These are phyloP conservation scores for Nemopilema nomurai DNA, from an alignment of 30 jellyfish, hydroid and myxozoan species.

Conservation along the genomic window DNA sequence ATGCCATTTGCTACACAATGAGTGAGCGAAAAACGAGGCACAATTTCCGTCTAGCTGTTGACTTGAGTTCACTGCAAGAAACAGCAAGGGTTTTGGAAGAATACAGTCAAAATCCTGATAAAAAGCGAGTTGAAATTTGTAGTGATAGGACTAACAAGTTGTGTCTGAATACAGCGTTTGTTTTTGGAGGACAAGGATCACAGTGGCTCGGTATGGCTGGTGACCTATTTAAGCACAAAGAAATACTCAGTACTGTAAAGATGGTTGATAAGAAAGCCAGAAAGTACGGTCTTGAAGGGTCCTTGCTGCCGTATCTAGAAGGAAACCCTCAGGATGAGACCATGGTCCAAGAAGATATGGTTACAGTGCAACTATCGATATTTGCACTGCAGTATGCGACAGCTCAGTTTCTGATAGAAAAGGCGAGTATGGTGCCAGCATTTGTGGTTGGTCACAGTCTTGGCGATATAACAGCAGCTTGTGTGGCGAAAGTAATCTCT, in stretches of 20 bases:
- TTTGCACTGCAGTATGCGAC: conserved; percentile 51
- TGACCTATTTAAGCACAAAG: neutral
- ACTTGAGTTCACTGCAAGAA: neutral
- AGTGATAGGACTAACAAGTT: conserved; percentile 7
- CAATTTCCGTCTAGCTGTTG: conserved; percentile 27
- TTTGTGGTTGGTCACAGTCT: conserved; percentile 52
- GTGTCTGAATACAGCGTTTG: conserved; percentile 38
- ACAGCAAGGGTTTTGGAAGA: conserved; percentile 2
- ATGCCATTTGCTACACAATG: conserved; percentile 47
- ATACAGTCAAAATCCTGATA: conserved; percentile 14
- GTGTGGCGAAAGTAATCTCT: conserved; percentile 36
- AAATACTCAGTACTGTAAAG: neutral
- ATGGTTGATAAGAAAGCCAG: conserved; percentile 12
- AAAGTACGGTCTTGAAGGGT: conserved; percentile 5
- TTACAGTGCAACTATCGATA: conserved; percentile 28
- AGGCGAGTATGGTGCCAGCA: conserved; percentile 27
- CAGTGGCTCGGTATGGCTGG: conserved; percentile 54
- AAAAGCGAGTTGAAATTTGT: conserved; percentile 13
- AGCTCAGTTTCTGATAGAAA: conserved; percentile 23
- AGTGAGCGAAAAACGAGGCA: conserved; percentile 47
- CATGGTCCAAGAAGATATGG: neutral
- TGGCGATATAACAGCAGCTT: conserved; percentile 68
- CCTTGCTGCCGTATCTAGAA: conserved; percentile 10
- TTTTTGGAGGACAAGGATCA: conserved; percentile 64
- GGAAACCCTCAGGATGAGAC: neutral